Base-by-base conservation (phyloP, 2,888 invertebrate species). In the Diaphora mendica region DNA sequence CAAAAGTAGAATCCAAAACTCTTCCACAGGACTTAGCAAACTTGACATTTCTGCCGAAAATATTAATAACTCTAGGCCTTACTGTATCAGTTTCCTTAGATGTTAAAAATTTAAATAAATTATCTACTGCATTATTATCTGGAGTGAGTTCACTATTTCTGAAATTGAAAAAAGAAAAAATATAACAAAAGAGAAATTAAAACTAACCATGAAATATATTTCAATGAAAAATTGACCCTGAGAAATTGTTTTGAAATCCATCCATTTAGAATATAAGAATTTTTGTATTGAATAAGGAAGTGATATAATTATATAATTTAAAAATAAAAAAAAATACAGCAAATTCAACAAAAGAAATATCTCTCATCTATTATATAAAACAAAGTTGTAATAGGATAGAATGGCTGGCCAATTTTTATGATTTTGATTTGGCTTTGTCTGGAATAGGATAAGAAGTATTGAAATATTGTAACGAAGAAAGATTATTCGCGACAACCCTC, bases 1-100 rank as follows among this genome's bases (percentile, higher is more conserved):
- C 96, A 94, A 99, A 99, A 3, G 97, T 97, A 48, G 98, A 97
- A 91, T 99, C 98, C 79, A 99, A 95, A 64, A 99, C 97, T 90
- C 98, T 97, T 0, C 99, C 99, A 93, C 99, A 99, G 30, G 99
- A 98, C 92, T 97, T 98, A 1, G 97, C 96, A 90, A 99, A 98
- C 9, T 96, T 97, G 1, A 99, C 97, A 95, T 99, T 97, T 81
- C 99, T 96, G 4, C 99, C 99, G 89, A 98, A 96, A 82, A 99
- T 99, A 73, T 97, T 98, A 73, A 99, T 97, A 0, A 97, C 98
- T 87, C 97, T 97, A n/a, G 98, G 96, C 81, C 99, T 96, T 33
- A 99, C 97, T 35, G 97, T 96, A 90, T 99, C 99, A 89, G 97
- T 99, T 95, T 99, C 99, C 91, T 97, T 97, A 0, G 98, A 97